Conservation (phyloP, 2,888 invertebrate species). For the Encarsia formosa region DNA sequence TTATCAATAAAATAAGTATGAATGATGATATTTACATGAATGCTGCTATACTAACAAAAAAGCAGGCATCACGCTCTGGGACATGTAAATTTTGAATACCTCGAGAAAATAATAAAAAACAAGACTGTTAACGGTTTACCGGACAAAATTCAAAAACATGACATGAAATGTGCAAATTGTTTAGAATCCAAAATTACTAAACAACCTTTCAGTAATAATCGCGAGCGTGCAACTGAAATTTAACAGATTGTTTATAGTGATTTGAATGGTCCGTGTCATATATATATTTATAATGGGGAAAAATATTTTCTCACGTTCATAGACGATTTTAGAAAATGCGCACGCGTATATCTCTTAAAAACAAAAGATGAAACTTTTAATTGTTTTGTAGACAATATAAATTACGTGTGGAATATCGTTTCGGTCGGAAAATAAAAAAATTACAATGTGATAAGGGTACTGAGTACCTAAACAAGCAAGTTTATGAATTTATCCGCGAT, state of each 20-base stretch:
- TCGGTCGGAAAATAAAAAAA: slow-evolving; percentile 19
- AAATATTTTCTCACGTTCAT: slow-evolving; percentile 29
- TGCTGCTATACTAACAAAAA: too few relatives aligned
- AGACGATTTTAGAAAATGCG: slow-evolving; percentile 28
- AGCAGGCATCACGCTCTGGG: too few relatives aligned
- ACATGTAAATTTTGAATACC: too few relatives aligned
- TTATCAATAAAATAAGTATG: too few relatives aligned
- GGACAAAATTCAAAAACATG: too few relatives aligned
- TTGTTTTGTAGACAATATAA: slow-evolving; percentile 27
- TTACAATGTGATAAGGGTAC: slow-evolving; percentile 29
- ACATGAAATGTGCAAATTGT: too few relatives aligned
- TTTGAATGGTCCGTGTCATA: slow-evolving; percentile 19
- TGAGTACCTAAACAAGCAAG: slow-evolving; percentile 18
- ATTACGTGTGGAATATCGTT: slow-evolving; percentile 11
- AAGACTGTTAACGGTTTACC: too few relatives aligned
- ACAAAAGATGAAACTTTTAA: slow-evolving; percentile 28
- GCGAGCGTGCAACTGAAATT: slow-evolving; percentile 23
- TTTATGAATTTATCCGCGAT: slow-evolving; percentile 19
- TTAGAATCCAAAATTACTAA: slow-evolving; percentile 7
- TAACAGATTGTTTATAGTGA: slow-evolving; percentile 9
- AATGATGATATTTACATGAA: too few relatives aligned
- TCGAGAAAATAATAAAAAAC: too few relatives aligned
- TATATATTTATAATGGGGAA: slow-evolving; percentile 20
- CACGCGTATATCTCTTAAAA: slow-evolving; percentile 27
- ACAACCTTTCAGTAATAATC: slow-evolving; percentile 24